A percentile compares a stretch with the other conserved stretches of the same genome.
phyloP scores from a whole-genome alignment of 2,797 vertebrate species.

The Neostethus bicornis region DNA sequence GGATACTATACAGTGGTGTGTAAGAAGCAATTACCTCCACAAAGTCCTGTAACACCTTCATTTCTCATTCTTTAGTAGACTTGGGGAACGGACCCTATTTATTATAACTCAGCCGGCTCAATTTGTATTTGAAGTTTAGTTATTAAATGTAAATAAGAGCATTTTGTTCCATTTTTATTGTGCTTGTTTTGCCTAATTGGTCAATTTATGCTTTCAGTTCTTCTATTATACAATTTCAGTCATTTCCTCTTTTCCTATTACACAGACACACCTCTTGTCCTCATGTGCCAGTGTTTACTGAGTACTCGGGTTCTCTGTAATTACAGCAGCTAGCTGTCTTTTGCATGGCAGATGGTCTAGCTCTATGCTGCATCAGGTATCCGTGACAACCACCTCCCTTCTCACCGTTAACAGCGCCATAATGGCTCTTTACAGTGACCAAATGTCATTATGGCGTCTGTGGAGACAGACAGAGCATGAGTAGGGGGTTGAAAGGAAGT shows the following conservation, averaged over 20 bases:
- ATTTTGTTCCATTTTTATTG: constrained; percentile 10
- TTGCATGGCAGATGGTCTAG: constrained; percentile 89
- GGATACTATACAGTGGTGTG: constrained; percentile 10
- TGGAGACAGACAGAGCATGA: constrained; percentile 35
- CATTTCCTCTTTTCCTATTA: constrained; percentile 30
- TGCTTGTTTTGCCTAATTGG: constrained; percentile 10
- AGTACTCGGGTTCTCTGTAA: constrained; percentile 67
- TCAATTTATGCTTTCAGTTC: not conserved
- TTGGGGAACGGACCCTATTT: constrained; percentile 15
- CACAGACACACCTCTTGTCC: constrained; percentile 38
- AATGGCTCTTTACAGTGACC: constrained; percentile 69
- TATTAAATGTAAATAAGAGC: constrained; percentile 16
- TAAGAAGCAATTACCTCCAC: too few relatives aligned
- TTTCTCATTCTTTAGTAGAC: too few relatives aligned
- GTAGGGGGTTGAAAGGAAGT: constrained; percentile 12
- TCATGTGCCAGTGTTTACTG: constrained; percentile 53
- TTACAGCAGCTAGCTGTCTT: constrained; percentile 83
- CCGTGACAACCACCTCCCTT: constrained; percentile 80
- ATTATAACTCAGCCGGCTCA: constrained; percentile 18
- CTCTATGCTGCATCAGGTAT: constrained; percentile 89
- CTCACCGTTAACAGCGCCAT: constrained; percentile 63
- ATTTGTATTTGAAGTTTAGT: constrained; percentile 20
- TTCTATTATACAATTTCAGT: constrained; percentile 2
- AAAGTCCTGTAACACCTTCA: too few relatives aligned
- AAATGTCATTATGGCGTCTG: constrained; percentile 70